Evolutionary conservation across 2,797 vertebrate genomes (phyloP).

Genomic region (Sus cebifrons): DNA sequence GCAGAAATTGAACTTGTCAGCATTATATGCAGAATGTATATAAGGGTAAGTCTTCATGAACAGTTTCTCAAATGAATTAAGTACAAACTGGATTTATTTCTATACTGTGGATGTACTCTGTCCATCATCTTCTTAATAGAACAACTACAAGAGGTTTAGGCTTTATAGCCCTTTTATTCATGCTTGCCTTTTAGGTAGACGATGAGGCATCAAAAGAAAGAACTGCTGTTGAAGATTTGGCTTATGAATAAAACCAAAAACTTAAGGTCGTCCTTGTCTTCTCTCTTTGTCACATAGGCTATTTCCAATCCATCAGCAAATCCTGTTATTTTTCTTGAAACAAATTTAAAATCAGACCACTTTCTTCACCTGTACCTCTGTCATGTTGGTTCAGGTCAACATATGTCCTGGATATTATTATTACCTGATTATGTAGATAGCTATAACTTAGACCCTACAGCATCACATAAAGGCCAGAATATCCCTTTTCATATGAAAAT

Average conservation of each 20-base stretch:
- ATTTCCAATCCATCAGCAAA: not conserved
- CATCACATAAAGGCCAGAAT: not conserved
- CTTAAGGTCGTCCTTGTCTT: not conserved
- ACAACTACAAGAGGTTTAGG: not conserved
- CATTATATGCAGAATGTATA: conserved; percentile 66
- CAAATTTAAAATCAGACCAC: not conserved
- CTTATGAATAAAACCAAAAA: conserved; percentile 21
- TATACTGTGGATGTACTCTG: conserved; percentile 45
- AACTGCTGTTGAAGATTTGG: not conserved
- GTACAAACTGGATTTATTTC: conserved; percentile 77
- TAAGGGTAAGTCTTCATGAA: conserved; percentile 78
- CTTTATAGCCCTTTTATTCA: conserved; percentile 18
- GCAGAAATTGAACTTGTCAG: conserved; percentile 86
- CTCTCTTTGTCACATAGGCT: not conserved
- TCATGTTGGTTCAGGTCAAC: not conserved
- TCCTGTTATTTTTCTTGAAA: not conserved
- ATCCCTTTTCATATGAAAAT: not conserved
- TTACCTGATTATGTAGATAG: not conserved
- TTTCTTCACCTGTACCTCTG: not conserved
- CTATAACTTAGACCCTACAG: not conserved
- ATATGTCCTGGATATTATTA: no score
- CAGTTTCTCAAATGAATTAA: conserved; percentile 83
- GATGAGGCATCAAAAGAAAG: not conserved
- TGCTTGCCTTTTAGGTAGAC: conserved; percentile 52
- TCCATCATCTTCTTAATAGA: conserved; percentile 78